phyloP scores from a whole-genome alignment of 2,888 invertebrate genomes.

The Ephialtes manifestator region DNA sequence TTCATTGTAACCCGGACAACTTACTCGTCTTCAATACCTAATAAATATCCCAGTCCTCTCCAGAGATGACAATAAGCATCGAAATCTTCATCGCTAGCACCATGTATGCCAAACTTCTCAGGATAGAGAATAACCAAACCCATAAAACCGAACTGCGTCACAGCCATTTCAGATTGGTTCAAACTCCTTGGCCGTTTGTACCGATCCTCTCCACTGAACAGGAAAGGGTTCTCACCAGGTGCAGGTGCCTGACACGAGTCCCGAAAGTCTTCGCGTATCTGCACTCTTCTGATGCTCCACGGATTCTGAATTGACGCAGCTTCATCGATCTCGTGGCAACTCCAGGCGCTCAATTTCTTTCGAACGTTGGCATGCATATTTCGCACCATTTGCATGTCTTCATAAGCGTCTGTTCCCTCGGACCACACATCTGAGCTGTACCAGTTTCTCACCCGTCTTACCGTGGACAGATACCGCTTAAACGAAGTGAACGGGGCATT shows the following conservation, averaged over 20 bases:
- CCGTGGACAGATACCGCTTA: conserved; percentile 86
- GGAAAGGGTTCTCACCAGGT: conserved; percentile 75
- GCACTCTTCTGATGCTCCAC: conserved; percentile 71
- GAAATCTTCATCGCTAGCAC: conserved; percentile 85
- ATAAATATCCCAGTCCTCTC: conserved; percentile 86
- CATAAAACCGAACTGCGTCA: conserved; percentile 87
- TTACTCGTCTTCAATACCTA: conserved; percentile 85
- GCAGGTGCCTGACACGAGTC: conserved; percentile 71
- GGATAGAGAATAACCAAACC: conserved; percentile 86
- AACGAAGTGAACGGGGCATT: conserved; percentile 86
- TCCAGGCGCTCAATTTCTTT: conserved; percentile 73
- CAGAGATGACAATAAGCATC: conserved; percentile 87
- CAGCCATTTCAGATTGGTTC: conserved; percentile 87
- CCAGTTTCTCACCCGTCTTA: conserved; percentile 86
- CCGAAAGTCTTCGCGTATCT: conserved; percentile 74
- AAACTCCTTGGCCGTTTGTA: conserved; percentile 72
- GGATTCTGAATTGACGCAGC: conserved; percentile 70
- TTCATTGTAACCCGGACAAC: not conserved
- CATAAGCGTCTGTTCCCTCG: conserved; percentile 83
- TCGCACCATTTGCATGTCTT: conserved; percentile 85
- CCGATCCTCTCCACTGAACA: not conserved
- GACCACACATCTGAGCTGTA: conserved; percentile 87
- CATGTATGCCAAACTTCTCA: conserved; percentile 82
- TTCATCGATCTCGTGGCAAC: conserved; percentile 71
- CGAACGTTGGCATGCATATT: conserved; percentile 84